These are phyloP conservation scores for Petrocephalus zakoni DNA, from an alignment of 2,113 vertebrate species.

Conservation along the genomic window DNA sequence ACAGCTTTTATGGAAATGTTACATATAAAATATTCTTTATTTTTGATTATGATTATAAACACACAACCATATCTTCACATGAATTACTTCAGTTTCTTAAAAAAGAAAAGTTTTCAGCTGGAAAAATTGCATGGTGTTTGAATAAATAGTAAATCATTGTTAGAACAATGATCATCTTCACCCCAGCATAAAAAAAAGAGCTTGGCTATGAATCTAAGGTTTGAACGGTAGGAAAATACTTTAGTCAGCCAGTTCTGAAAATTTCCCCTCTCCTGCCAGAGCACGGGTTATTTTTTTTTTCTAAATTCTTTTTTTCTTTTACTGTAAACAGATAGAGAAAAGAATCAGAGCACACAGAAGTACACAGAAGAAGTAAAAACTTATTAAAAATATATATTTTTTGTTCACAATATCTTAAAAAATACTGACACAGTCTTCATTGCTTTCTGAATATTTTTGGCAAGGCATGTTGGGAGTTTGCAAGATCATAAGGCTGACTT, in stretches of 20 bases:
- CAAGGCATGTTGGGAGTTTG: slow-evolving; percentile 9
- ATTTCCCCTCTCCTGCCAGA: not conserved
- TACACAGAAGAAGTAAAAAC: slow-evolving; percentile 1
- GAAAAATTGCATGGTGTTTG: not conserved
- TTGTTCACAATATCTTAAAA: not conserved
- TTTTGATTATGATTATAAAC: not conserved
- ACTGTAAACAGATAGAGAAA: not conserved
- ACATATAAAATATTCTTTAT: not conserved
- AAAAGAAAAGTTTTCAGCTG: not conserved
- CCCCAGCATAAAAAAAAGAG: not conserved
- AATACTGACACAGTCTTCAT: not conserved
- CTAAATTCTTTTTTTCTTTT: not conserved
- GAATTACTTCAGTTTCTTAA: not conserved
- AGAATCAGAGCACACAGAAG: not conserved
- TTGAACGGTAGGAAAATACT: not conserved
- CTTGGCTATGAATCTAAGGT: not conserved
- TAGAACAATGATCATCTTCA: not conserved
- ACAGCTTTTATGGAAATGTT: not conserved
- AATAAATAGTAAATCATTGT: not conserved
- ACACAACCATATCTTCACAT: not conserved
- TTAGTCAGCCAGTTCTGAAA: slow-evolving; percentile 8
- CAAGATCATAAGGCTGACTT: not conserved
- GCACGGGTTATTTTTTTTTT: not conserved
- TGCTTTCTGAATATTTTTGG: not conserved
- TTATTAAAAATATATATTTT: not conserved